These are phyloP conservation scores for Strongylocentrotus purpuratus DNA, from an alignment of 35 echinoderm and acorn worm genomes.

Conservation along the genomic window DNA sequence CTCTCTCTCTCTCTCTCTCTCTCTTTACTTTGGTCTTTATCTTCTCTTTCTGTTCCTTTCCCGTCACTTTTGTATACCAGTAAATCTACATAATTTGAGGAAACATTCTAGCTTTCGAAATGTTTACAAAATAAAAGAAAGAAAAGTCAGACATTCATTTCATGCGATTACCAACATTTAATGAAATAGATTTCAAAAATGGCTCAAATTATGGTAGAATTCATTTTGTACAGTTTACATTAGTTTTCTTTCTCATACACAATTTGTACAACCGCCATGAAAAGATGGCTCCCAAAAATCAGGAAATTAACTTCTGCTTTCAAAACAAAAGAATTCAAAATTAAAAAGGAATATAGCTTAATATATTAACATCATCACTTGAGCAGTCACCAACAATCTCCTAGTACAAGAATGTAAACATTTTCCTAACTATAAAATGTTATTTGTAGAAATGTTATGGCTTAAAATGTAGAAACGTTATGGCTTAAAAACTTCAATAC, in stretches of 20 bases:
- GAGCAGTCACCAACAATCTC: background rate
- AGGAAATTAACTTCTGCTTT: background rate
- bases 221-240: slow-evolving; percentile 26
- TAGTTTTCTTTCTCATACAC: background rate
- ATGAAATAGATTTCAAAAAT: slow-evolving; percentile 25
- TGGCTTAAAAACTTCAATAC: background rate
- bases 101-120: background rate
- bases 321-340: background rate
- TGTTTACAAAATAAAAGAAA: background rate
- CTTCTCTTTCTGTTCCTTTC: background rate
- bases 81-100: background rate
- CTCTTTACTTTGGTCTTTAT: background rate
- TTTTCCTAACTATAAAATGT: background rate
- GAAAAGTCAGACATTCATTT: background rate
- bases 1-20: background rate
- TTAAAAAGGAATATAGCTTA: background rate
- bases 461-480: background rate
- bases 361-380: background rate
- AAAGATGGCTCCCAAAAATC: background rate
- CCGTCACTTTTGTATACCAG: background rate
- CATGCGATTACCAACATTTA: slow-evolving; percentile 38
- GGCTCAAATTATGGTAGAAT: slow-evolving; percentile 18
- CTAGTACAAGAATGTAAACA: background rate
- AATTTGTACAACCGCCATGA: slow-evolving; percentile 12
- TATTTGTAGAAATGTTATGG: background rate